Conservation (phyloP, 2,797 vertebrate species). For the Platyrinchus mystaceus region DNA sequence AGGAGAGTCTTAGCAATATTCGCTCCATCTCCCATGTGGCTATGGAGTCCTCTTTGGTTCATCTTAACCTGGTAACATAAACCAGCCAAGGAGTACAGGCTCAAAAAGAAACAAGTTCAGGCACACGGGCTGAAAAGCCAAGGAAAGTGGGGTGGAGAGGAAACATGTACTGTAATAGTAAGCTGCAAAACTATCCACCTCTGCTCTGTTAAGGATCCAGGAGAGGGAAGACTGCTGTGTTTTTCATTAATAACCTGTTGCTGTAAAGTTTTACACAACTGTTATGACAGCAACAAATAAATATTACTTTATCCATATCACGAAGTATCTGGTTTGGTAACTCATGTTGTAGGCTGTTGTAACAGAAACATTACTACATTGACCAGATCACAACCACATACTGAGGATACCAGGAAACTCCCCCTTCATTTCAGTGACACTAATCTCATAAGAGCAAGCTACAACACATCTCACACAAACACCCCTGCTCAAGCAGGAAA, state of each 20-base stretch:
- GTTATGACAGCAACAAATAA: neutral
- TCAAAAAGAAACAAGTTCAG: neutral
- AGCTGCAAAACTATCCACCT: neutral
- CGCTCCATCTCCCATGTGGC: neutral
- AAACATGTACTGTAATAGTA: neutral
- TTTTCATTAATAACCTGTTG: neutral
- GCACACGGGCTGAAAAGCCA: neutral
- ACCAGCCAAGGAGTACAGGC: neutral
- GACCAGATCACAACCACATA: neutral
- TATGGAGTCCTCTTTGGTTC: neutral
- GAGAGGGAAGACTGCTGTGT: neutral
- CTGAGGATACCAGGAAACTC: neutral
- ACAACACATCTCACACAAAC: neutral
- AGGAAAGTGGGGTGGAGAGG: accelerated
- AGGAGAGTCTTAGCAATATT: neutral
- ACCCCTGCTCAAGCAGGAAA: neutral
- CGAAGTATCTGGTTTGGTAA: neutral
- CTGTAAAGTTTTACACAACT: neutral
- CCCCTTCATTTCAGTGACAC: neutral
- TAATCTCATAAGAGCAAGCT: accelerated
- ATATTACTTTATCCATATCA: neutral
- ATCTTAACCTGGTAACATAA: neutral
- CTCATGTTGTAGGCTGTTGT: neutral
- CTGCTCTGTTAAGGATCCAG: neutral
- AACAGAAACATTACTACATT: neutral